Evolutionary conservation across 1,140 invertebrate genomes (phyloP).

Genomic region (Drosophila sproati): DNA sequence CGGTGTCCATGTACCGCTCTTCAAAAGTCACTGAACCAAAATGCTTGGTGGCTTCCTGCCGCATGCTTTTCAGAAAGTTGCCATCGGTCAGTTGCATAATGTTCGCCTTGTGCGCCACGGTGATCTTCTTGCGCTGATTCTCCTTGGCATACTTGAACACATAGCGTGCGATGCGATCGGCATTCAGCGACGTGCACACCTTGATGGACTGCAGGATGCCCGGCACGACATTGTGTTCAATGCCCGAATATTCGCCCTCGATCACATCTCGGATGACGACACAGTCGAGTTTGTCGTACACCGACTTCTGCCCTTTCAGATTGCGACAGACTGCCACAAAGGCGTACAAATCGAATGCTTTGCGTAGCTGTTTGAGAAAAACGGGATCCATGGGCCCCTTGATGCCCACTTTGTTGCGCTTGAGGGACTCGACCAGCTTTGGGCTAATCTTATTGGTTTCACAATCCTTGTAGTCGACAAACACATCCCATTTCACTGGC

Average conservation of each 20-base stretch:
- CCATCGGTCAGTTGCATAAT: constrained; percentile 68
- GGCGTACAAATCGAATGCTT: constrained; percentile 51
- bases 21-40: constrained; percentile 30
- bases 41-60: constrained; percentile 13
- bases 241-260: constrained; percentile 71
- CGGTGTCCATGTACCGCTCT: constrained; percentile 68
- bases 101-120: constrained; percentile 69
- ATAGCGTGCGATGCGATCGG: constrained; percentile 44
- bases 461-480: not conserved
- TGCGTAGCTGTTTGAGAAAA: constrained; percentile 38
- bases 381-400: constrained; percentile 46
- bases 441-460: constrained; percentile 10
- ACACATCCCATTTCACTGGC: constrained; percentile 54
- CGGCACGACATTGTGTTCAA: constrained; percentile 64
- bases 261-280: constrained; percentile 61
- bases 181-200: constrained; percentile 53
- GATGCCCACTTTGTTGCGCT: constrained; percentile 49
- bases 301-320: constrained; percentile 42
- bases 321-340: constrained; percentile 44
- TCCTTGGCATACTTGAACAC: constrained; percentile 50
- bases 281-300: constrained; percentile 46
- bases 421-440: constrained; percentile 36
- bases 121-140: constrained; percentile 50
- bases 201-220: constrained; percentile 68
- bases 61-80: constrained; percentile 59